A percentile compares a stretch with the other conserved stretches of the same genome.
These are phyloP conservation scores for Bubalus kerabau DNA, from an alignment of 2,113 vertebrate species.

Conservation along the genomic window DNA sequence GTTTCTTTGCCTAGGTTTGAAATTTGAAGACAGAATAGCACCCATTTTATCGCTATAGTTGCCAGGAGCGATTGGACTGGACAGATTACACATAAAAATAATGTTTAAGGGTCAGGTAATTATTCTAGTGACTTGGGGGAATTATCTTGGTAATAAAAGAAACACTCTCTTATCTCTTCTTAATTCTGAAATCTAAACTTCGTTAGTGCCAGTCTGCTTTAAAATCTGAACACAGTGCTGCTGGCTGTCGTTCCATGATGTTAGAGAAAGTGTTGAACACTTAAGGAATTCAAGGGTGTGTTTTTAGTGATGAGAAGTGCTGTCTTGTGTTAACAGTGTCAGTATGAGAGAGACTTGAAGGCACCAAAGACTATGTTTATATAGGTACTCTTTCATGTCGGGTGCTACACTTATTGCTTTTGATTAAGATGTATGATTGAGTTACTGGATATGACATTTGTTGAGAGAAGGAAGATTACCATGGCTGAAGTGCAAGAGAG, in stretches of 20 bases:
- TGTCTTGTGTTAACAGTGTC: constrained; percentile 63
- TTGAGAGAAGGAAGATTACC: constrained; percentile 62
- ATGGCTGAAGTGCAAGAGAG: constrained; percentile 51
- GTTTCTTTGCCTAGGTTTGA: constrained; percentile 16
- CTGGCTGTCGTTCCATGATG: constrained; percentile 10
- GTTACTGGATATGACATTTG: constrained; percentile 70
- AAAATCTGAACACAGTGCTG: neutral
- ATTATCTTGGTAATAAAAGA: neutral
- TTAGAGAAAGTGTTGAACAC: constrained; percentile 11
- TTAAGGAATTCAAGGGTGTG: constrained; percentile 49
- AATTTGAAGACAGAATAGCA: constrained; percentile 11
- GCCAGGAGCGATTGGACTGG: neutral
- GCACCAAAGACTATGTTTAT: constrained; percentile 55
- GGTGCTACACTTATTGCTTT: constrained; percentile 69
- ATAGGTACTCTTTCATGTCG: constrained; percentile 57
- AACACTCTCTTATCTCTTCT: neutral
- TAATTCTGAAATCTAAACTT: constrained; percentile 42
- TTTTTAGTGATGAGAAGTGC: constrained; percentile 55
- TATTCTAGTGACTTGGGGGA: constrained; percentile 29
- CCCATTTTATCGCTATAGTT: neutral
- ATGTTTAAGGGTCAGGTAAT: constrained; percentile 48
- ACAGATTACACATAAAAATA: constrained; percentile 40
- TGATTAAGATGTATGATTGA: constrained; percentile 74
- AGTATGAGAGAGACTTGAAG: constrained; percentile 44
- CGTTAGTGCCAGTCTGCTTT: constrained; percentile 12